phyloP scores from a whole-genome alignment of 2,113 vertebrate species.

The Bubo scandiacus region DNA sequence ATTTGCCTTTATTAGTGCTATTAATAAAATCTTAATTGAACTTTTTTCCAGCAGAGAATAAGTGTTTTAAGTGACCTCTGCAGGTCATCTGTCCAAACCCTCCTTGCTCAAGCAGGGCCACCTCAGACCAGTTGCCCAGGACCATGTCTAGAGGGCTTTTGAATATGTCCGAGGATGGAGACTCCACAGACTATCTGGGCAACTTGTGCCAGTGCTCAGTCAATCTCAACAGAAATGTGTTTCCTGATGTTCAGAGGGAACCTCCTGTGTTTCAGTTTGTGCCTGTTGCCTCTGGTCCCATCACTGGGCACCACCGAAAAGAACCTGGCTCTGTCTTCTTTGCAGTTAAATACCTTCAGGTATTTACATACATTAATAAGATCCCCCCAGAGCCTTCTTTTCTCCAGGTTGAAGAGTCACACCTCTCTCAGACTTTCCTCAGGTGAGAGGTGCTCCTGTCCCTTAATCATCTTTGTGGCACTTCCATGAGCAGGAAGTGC shows the following conservation, averaged over 20 bases:
- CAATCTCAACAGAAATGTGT: background rate
- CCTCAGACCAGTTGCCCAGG: background rate
- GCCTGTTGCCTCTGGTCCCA: background rate
- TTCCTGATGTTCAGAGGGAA: background rate
- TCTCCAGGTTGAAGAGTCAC: background rate
- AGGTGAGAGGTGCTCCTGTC: background rate
- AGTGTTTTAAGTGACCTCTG: background rate
- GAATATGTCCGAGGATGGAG: background rate
- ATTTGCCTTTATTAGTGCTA: background rate
- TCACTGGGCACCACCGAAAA: background rate
- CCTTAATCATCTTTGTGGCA: background rate
- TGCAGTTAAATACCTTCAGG: background rate
- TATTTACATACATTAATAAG: background rate
- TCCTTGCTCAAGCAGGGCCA: fast-evolving
- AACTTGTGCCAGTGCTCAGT: background rate
- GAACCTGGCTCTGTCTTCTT: background rate
- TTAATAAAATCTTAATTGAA: background rate
- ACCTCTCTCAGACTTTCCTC: background rate
- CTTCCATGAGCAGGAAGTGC: background rate
- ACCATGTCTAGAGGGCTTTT: background rate
- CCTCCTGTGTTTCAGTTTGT: background rate
- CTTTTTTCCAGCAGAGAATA: background rate
- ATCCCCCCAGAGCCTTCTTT: background rate
- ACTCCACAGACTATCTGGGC: background rate
- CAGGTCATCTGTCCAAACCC: background rate